Conservation (phyloP, 2,888 invertebrate genomes). For the Latrodectus hesperus region DNA sequence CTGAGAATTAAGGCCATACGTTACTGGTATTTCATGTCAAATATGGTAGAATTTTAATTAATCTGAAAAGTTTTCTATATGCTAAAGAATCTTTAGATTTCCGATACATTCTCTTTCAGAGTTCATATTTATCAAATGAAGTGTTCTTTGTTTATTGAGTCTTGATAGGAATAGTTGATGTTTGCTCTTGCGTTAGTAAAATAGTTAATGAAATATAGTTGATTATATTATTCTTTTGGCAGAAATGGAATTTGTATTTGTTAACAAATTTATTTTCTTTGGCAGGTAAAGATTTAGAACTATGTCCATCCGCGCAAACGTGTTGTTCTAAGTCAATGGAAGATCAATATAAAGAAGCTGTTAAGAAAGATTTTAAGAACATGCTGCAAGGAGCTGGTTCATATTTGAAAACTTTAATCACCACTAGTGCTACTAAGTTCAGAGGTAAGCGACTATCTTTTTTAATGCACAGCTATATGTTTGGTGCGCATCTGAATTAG, state of each 20-base stretch:
- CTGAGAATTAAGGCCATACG: too few relatives aligned
- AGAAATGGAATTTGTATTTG: not conserved
- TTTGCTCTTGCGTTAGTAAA: not conserved
- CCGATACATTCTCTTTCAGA: too few relatives aligned
- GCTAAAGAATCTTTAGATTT: too few relatives aligned
- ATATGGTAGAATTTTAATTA: too few relatives aligned
- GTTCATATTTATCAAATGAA: too few relatives aligned
- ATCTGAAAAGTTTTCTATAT: too few relatives aligned
- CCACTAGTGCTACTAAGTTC: constrained; percentile 83
- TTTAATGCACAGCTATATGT: too few relatives aligned
- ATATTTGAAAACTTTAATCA: constrained; percentile 84
- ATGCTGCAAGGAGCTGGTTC: constrained; percentile 83
- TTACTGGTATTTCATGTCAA: too few relatives aligned
- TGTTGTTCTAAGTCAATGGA: constrained; percentile 84
- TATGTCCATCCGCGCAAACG: constrained; percentile 74
- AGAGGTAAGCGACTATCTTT: constrained; percentile 81
- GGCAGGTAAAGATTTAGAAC: constrained; percentile 74
- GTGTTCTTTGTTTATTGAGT: not conserved
- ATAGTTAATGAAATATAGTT: too few relatives aligned
- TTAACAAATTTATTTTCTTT: constrained; percentile 42
- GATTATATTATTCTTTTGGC: not conserved
- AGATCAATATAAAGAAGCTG: constrained; percentile 78
- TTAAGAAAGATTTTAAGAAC: constrained; percentile 81
- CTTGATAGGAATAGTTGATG: not conserved
- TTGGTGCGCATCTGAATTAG: too few relatives aligned